Conservation (phyloP, 2,797 vertebrate species). For the Enteromius unitaeniatus region DNA sequence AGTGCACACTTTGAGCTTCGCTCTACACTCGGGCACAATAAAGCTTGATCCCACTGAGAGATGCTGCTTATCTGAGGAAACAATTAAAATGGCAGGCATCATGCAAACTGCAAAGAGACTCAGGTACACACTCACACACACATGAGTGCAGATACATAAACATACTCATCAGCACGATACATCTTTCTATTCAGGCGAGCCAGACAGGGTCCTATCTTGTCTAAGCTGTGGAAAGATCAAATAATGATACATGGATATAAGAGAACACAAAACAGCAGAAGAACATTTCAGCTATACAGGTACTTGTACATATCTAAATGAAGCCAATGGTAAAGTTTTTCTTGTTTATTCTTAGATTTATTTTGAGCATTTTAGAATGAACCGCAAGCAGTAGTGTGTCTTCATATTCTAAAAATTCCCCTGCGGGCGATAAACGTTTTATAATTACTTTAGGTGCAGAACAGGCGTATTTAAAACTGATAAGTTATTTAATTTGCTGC, state of each 20-base stretch:
- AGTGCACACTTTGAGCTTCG: not conserved
- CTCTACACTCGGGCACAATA: slow-evolving; percentile 32
- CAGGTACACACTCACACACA: slow-evolving; percentile 17
- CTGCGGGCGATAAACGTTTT: not conserved
- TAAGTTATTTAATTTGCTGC: not conserved
- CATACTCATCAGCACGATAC: not conserved
- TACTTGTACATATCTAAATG: not conserved
- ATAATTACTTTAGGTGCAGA: slow-evolving; percentile 19
- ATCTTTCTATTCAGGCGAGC: slow-evolving; percentile 25
- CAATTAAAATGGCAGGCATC: slow-evolving; percentile 28
- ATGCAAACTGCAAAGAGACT: slow-evolving; percentile 12
- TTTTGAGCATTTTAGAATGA: slow-evolving; percentile 15
- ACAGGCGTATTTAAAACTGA: not conserved
- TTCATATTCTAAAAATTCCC: slow-evolving; percentile 16
- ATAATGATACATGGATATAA: slow-evolving; percentile 25
- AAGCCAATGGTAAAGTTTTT: not conserved
- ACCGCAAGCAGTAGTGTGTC: not conserved
- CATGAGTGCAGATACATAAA: not conserved
- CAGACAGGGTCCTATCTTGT: slow-evolving; percentile 28
- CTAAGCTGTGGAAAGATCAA: slow-evolving; percentile 24
- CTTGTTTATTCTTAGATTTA: not conserved
- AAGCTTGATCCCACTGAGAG: slow-evolving; percentile 26
- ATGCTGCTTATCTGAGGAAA: slow-evolving; percentile 35
- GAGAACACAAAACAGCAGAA: slow-evolving; percentile 6
- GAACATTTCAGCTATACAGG: slow-evolving; percentile 5